Conservation (phyloP, 2,113 vertebrate species). For the Caloenas nicobarica region DNA sequence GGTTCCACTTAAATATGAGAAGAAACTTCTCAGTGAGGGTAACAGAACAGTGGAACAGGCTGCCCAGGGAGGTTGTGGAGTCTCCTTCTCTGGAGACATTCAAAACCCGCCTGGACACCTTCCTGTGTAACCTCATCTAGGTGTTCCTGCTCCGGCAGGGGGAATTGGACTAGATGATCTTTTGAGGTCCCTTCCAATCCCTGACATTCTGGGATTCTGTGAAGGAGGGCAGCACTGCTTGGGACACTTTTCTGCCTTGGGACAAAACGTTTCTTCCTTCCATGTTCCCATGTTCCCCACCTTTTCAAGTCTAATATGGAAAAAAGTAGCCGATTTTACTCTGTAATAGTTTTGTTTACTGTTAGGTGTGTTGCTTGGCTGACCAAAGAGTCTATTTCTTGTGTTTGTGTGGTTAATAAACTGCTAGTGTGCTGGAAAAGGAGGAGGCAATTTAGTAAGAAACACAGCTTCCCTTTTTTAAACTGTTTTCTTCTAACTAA, state of each 20-base stretch:
- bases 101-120: too few relatives aligned
- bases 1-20: too few relatives aligned
- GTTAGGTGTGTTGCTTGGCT: background rate
- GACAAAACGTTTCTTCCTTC: background rate
- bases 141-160: too few relatives aligned
- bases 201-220: too few relatives aligned
- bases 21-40: too few relatives aligned
- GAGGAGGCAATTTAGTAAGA: background rate
- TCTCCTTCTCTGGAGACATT: too few relatives aligned
- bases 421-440: background rate
- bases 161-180: too few relatives aligned
- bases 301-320: background rate
- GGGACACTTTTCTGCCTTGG: background rate
- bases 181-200: too few relatives aligned
- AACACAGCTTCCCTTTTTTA: background rate
- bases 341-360: slow-evolving; percentile 6
- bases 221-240: background rate
- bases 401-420: background rate
- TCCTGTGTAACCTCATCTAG: too few relatives aligned
- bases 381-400: background rate
- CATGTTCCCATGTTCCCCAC: background rate
- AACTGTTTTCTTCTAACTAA: slow-evolving; percentile 4
- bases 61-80: too few relatives aligned
- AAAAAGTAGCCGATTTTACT: background rate
- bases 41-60: too few relatives aligned